Evolutionary conservation across 2,113 vertebrate species (phyloP).

Genomic region (Budorcas taxicolor): DNA sequence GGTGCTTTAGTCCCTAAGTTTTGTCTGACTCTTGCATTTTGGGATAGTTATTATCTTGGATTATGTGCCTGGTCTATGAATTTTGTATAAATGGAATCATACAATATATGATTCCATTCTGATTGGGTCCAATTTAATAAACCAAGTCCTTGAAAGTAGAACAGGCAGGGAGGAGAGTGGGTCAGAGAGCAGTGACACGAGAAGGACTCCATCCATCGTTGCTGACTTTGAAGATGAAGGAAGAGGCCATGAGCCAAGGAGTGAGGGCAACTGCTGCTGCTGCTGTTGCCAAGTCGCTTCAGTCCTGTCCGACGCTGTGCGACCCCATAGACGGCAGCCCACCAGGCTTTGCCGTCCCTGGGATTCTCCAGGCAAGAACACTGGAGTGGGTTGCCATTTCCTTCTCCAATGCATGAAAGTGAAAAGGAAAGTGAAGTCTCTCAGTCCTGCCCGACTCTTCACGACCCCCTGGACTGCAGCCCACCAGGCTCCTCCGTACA

Average conservation of each 20-base stretch:
- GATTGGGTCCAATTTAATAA: background rate
- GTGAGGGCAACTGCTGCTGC: background rate
- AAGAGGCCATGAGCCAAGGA: background rate
- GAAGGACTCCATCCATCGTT: background rate
- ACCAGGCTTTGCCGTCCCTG: no score
- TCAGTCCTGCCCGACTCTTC: no score
- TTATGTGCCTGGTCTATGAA: background rate
- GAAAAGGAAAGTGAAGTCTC: no score
- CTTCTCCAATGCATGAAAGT: no score
- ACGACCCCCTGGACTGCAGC: no score
- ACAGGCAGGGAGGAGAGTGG: background rate
- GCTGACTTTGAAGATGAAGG: background rate
- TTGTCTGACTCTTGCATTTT: background rate
- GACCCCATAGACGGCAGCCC: rapidly evolving
- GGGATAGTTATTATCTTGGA: background rate
- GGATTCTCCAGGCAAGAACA: no score
- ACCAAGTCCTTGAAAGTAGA: background rate
- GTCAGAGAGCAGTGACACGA: background rate
- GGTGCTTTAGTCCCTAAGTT: background rate
- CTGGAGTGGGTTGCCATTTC: no score
- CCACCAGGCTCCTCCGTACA: no score
- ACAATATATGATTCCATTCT: background rate
- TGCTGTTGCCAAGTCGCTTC: no score
- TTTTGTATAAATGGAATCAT: background rate
- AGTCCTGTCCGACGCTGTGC: rapidly evolving